A percentile compares a stretch with the other conserved stretches of the same genome.
These are phyloP conservation scores for Drosophila obscura DNA, from an alignment of 1,140 invertebrate species.

Conservation along the genomic window DNA sequence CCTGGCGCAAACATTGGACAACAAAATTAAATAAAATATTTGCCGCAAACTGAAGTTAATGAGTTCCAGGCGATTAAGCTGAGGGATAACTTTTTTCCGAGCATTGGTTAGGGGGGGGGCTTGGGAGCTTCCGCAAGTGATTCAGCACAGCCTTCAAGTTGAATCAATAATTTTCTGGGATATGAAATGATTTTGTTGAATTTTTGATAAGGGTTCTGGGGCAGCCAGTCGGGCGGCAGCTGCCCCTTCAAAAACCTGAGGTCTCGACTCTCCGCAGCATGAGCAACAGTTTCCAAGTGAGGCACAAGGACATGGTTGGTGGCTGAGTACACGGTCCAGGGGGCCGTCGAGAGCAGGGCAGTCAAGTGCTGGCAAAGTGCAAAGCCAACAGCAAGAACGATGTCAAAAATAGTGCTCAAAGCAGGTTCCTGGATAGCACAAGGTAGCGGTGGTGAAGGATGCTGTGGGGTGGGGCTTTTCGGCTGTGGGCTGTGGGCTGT, in stretches of 20 bases:
- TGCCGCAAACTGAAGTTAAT: conserved; percentile 29
- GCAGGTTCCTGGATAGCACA: background rate
- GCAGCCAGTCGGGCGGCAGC: background rate
- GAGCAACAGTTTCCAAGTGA: conserved; percentile 48
- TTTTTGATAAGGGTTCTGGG: conserved; percentile 51
- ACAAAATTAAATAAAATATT: conserved; percentile 19
- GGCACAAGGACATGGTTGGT: background rate
- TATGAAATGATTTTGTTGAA: conserved; percentile 42
- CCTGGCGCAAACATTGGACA: conserved; percentile 1
- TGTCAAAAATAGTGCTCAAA: conserved; percentile 40
- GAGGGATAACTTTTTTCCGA: background rate
- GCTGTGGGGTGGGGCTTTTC: background rate
- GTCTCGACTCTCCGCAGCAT: conserved; percentile 16
- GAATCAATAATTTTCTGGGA: conserved; percentile 43
- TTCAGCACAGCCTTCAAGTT: conserved; percentile 38
- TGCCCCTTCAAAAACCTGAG: conserved; percentile 18
- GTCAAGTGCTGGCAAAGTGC: conserved; percentile 47
- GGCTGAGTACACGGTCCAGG: background rate
- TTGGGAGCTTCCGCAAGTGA: conserved; percentile 1
- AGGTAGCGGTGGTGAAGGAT: background rate
- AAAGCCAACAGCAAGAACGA: conserved; percentile 31
- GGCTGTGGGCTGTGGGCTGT: background rate
- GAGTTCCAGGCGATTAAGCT: conserved; percentile 42
- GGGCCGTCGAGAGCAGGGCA: conserved; percentile 1
- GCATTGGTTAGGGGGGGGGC: too few species aligned